Conservation (phyloP, 2,888 invertebrate species). For the Melipona bicolor region DNA sequence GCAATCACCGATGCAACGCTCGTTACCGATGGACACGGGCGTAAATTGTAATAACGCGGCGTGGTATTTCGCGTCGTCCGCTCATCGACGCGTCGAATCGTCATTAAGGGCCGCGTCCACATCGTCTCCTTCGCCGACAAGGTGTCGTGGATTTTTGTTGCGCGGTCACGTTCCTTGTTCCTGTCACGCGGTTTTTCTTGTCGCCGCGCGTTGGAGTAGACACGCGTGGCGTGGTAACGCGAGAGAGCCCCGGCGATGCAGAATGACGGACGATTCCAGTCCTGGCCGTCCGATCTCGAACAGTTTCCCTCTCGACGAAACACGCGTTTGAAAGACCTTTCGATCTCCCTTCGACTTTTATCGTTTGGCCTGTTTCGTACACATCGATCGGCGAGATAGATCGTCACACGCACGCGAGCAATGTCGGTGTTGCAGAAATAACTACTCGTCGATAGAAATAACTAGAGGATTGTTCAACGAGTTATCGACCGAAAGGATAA, state of each 20-base stretch:
- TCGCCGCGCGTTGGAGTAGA: conserved; percentile 38
- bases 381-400: background rate
- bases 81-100: conserved; percentile 68
- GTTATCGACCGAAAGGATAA: conserved; percentile 12
- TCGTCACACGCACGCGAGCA: too few relatives aligned
- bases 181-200: conserved; percentile 54
- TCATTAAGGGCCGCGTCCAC: conserved; percentile 61
- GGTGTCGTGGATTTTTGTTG: conserved; percentile 44
- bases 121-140: conserved; percentile 41
- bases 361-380: background rate
- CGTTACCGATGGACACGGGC: background rate
- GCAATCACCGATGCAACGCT: conserved; percentile 8
- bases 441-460: background rate
- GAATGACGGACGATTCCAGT: conserved; percentile 44
- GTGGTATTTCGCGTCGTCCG: conserved; percentile 41
- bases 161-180: conserved; percentile 56
- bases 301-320: background rate
- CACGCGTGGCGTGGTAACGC: conserved; percentile 49
- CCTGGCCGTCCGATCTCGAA: background rate
- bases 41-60: conserved; percentile 57
- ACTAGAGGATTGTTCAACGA: background rate
- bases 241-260: conserved; percentile 39
- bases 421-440: too few relatives aligned
- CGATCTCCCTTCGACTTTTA: background rate
- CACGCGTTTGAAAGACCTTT: background rate